phyloP scores from a whole-genome alignment of 2,797 vertebrate species.

The Lagodon rhomboides region DNA sequence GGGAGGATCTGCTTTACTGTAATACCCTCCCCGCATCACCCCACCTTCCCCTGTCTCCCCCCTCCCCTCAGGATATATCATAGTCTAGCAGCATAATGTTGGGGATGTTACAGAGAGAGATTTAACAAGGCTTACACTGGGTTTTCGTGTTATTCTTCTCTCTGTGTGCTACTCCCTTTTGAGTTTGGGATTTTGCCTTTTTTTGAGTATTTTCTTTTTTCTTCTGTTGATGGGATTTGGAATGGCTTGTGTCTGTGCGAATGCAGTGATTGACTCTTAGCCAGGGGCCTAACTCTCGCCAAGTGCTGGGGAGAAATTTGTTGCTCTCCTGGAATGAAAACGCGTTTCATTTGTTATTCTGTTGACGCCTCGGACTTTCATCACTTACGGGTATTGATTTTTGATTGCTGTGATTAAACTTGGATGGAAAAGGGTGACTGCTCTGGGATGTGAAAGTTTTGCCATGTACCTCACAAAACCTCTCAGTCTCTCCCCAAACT shows the following conservation, averaged over 20 bases:
- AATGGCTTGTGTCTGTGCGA: conserved; percentile 63
- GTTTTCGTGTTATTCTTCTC: conserved; percentile 70
- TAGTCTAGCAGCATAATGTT: conserved; percentile 64
- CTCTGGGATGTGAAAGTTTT: conserved; percentile 17
- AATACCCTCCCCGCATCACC: conserved; percentile 52
- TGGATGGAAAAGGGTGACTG: conserved; percentile 21
- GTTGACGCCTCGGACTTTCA: conserved; percentile 39
- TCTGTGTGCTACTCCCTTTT: conserved; percentile 59
- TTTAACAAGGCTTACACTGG: conserved; percentile 76
- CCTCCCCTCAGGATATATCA: conserved; percentile 59
- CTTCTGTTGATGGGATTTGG: conserved; percentile 74
- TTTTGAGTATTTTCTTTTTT: conserved; percentile 53
- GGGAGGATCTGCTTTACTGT: conserved; percentile 52
- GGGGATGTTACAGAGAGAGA: conserved; percentile 71
- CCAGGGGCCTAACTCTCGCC: conserved; percentile 58
- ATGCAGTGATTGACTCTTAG: conserved; percentile 70
- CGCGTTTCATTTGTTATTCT: conserved; percentile 48
- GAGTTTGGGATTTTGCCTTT: conserved; percentile 72
- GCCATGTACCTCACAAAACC: neutral
- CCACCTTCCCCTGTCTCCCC: conserved; percentile 49
- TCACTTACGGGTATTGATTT: conserved; percentile 56
- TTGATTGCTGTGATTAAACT: conserved; percentile 50
- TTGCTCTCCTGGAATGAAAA: conserved; percentile 62
- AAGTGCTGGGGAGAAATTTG: conserved; percentile 53
- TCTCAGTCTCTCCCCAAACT: neutral